phyloP scores from a whole-genome alignment of 2,888 invertebrate species.

The Zhuqinia jingwanae region DNA sequence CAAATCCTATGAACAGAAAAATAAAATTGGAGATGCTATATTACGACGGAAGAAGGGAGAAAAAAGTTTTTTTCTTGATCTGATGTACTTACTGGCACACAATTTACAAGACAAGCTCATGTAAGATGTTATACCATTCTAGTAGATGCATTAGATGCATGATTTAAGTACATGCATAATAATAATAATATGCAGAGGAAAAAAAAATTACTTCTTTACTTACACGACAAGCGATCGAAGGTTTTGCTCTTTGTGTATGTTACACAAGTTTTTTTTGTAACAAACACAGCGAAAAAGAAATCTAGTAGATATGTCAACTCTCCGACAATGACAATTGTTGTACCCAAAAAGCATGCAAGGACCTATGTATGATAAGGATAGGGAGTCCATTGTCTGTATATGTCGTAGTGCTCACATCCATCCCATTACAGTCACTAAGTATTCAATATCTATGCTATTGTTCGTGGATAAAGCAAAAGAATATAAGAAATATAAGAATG shows the following conservation, averaged over 20 bases:
- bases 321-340: background rate
- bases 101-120: slow-evolving; percentile 15
- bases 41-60: too few species aligned
- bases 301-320: slow-evolving; percentile 6
- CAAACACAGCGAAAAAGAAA: slow-evolving; percentile 28
- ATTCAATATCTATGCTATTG: slow-evolving; percentile 51
- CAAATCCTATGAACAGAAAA: background rate
- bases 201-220: too few species aligned
- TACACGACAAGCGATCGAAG: too few species aligned
- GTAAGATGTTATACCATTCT: too few species aligned
- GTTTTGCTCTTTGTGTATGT: slow-evolving; percentile 21
- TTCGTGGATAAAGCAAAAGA: too few species aligned
- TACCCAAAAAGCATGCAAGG: too few species aligned
- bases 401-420: background rate
- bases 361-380: too few species aligned
- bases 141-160: background rate
- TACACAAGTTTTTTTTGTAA: background rate
- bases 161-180: slow-evolving; percentile 7
- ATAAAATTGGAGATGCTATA: background rate
- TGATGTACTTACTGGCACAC: slow-evolving; percentile 1
- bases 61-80: slow-evolving; percentile 27
- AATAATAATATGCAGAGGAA: background rate
- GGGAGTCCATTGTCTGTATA: too few species aligned
- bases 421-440: slow-evolving; percentile 34
- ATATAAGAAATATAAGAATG: slow-evolving; percentile 15